phyloP scores from a whole-genome alignment of 2,113 vertebrate species.

The Lucifuga dentata region DNA sequence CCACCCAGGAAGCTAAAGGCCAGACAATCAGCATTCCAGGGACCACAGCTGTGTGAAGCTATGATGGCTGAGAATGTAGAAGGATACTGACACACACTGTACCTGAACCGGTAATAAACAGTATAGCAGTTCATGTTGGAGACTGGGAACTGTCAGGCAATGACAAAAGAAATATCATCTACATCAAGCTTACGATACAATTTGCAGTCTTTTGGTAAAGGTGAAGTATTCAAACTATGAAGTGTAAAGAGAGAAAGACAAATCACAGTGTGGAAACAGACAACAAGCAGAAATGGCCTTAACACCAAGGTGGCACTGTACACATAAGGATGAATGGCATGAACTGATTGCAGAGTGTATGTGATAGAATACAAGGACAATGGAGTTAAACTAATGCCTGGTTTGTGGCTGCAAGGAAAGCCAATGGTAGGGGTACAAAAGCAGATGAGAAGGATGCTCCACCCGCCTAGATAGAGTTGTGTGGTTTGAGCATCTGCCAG shows the following conservation, averaged over 20 bases:
- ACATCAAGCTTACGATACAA: background rate
- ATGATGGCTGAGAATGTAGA: conserved; percentile 44
- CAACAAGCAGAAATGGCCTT: background rate
- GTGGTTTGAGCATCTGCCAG: conserved; percentile 82
- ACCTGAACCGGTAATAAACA: conserved; percentile 28
- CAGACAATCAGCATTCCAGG: conserved; percentile 72
- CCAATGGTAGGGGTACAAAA: conserved; percentile 68
- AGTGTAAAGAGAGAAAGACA: background rate
- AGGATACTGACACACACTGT: conserved; percentile 34
- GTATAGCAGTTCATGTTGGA: conserved; percentile 8
- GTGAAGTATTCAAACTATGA: background rate
- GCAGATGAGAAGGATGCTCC: conserved; percentile 75
- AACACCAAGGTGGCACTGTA: background rate
- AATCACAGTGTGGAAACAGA: background rate
- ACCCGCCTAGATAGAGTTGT: conserved; percentile 74
- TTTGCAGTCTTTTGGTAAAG: background rate
- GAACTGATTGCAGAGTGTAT: background rate
- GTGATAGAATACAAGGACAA: conserved; percentile 18
- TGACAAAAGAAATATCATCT: conserved; percentile 9
- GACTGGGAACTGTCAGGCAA: background rate
- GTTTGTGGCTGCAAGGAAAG: conserved; percentile 41
- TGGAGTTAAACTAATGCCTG: conserved; percentile 36
- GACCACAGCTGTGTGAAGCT: conserved; percentile 56
- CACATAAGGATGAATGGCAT: background rate
- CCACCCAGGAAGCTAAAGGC: conserved; percentile 74